Evolutionary conservation across 2,113 vertebrate genomes (phyloP), one percentile per base, ranked within the genome.

Genomic region (Pituophis catenifer): DNA sequence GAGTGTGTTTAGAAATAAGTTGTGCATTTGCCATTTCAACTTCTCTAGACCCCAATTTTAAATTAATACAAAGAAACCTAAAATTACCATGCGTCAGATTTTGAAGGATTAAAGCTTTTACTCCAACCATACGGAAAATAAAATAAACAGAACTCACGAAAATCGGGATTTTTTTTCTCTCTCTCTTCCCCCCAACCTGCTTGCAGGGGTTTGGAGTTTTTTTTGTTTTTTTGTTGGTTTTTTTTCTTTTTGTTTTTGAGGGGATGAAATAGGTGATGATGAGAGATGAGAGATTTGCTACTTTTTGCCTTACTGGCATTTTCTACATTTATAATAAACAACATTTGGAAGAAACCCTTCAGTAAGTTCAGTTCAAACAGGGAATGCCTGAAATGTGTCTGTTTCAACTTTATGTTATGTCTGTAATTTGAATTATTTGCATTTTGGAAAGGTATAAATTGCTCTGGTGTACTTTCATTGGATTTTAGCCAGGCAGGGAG

Each of bases 361-460:
- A 94, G 95, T 95, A 96, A 95, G 95, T 96, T 93, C 96, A 97
- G 94, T 95, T 97, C 96, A 96, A 97, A 97, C 33, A 93, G 95
- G 96, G 97, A 97, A 97, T 97, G 97, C 97, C 96, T 97, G 96
- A 97, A 97, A 97, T 97, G 96, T 97, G 97, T 97, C 97, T 96
- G 94, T 96, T 96, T 97, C 96, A 97, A 95, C 96, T 97, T 96
- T 94, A 96, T 97, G 97, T 97, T 97, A 97, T 97, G 97, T 97
- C 97, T 97, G 96, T 96, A 97, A 96, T 96, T 97, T 97, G 96
- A 96, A 97, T 97, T 97, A 97, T 97, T 97, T 97, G 96, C 97
- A 97, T 97, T 97, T 97, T 97, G 96, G 96, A 97, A 97, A 97
- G 96, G 97, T 98, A 97, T 97, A 97, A 97, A 97, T 97, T 97